These are phyloP conservation scores for Poecilobothrus nobilitatus DNA, from an alignment of 2,888 invertebrate species.

Conservation along the genomic window DNA sequence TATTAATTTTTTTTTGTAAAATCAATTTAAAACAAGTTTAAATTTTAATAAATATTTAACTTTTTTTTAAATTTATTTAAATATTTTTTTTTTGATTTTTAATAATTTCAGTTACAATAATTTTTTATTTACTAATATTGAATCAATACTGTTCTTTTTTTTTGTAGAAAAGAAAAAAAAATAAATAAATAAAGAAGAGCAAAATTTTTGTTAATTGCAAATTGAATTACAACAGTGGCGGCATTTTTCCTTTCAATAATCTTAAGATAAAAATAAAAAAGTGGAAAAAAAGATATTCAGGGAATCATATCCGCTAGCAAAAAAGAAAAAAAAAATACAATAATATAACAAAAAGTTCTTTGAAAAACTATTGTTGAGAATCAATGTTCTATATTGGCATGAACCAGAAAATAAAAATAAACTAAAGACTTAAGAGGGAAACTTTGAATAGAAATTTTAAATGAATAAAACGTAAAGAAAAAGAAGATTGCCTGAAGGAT, in stretches of 20 bases:
- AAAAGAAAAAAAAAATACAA: neutral
- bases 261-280: neutral
- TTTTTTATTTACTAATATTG: neutral
- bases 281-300: no score
- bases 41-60: neutral
- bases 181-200: no score
- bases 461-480: neutral
- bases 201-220: neutral
- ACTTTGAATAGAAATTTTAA: no score
- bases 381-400: neutral
- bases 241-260: constrained; percentile 1
- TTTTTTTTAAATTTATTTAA: neutral
- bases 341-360: neutral
- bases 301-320: neutral
- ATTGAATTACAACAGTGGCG: constrained; percentile 6
- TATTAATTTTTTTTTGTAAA: no score
- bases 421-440: no score
- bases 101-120: neutral
- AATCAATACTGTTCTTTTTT: neutral
- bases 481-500: neutral
- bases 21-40: neutral
- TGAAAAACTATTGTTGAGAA: neutral
- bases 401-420: no score
- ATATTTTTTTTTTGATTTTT: neutral
- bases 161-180: no score